Percentiles rank a stretch among this genome's conserved stretches.
Evolutionary conservation across 2,888 invertebrate species (phyloP).

Genomic region (Drosophila suboccidentalis): DNA sequence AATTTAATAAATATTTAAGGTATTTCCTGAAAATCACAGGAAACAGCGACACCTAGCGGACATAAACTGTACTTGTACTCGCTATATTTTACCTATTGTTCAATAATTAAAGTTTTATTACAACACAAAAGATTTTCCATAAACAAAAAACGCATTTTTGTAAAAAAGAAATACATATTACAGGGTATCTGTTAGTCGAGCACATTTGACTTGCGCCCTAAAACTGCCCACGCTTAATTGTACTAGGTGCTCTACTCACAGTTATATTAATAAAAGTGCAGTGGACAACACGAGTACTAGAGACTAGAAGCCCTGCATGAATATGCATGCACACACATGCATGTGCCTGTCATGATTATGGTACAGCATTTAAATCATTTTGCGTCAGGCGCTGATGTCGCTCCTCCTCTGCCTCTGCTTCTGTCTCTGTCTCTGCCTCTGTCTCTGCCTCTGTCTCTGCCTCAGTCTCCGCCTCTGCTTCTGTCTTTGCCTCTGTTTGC

Average conservation of each 20-base stretch:
- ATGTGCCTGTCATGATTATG: constrained; percentile 46
- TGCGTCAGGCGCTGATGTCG: constrained; percentile 68
- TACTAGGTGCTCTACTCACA: constrained; percentile 17
- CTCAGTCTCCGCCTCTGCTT: too few relatives aligned
- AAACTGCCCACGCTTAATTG: constrained; percentile 15
- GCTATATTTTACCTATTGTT: too few relatives aligned
- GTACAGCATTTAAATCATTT: constrained; percentile 74
- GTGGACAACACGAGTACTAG: constrained; percentile 16
- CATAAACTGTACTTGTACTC: too few relatives aligned
- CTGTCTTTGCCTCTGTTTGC: constrained; percentile 44
- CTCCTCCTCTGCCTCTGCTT: constrained; percentile 10
- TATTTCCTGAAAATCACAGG: too few relatives aligned
- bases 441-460: constrained; percentile 26
- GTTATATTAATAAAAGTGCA: constrained; percentile 61
- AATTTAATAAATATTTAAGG: background rate
- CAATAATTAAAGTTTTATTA: too few relatives aligned
- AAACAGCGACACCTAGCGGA: too few relatives aligned
- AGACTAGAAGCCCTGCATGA: constrained; percentile 5
- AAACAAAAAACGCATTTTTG: too few relatives aligned
- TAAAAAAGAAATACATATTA: too few relatives aligned
- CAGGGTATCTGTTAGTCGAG: background rate
- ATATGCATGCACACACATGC: constrained; percentile 19
- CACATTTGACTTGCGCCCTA: background rate
- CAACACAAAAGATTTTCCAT: too few relatives aligned
- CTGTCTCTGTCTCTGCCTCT: constrained; percentile 7